These are phyloP conservation scores for Eilema caniola DNA, from an alignment of 2,888 invertebrate genomes.

Conservation along the genomic window DNA sequence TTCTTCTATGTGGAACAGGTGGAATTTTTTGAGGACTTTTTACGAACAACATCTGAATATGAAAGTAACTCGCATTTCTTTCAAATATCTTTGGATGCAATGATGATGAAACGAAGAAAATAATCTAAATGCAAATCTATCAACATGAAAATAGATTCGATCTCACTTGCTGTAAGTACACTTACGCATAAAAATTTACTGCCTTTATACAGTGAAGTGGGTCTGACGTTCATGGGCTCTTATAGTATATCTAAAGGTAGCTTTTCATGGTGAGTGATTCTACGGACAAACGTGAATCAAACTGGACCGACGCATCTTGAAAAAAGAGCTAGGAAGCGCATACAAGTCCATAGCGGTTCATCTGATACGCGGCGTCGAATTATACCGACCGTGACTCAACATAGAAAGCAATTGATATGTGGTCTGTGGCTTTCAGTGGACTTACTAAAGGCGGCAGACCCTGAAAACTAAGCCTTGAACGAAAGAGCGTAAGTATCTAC, in stretches of 20 bases:
- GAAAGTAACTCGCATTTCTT: background rate
- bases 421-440: too few relatives aligned
- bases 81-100: background rate
- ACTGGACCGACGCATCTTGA: too few relatives aligned
- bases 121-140: conserved; percentile 4
- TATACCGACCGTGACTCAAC: too few relatives aligned
- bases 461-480: too few relatives aligned
- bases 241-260: background rate
- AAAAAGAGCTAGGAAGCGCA: too few relatives aligned
- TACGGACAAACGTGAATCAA: background rate
- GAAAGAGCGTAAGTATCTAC: too few relatives aligned
- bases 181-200: background rate
- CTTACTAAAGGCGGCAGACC: too few relatives aligned
- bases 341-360: too few relatives aligned
- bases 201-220: background rate
- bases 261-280: background rate
- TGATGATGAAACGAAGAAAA: background rate
- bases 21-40: too few relatives aligned
- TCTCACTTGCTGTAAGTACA: conserved; percentile 7
- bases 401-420: too few relatives aligned
- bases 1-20: too few relatives aligned
- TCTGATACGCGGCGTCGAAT: too few relatives aligned
- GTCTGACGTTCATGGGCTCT: background rate
- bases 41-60: background rate
- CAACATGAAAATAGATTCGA: conserved; percentile 1